A percentile compares a stretch with the other conserved stretches of the same genome.
Evolutionary conservation across 37 sponge, comb jelly and placozoan species (phyloP).

Genomic region (Haliclona indistincta): DNA sequence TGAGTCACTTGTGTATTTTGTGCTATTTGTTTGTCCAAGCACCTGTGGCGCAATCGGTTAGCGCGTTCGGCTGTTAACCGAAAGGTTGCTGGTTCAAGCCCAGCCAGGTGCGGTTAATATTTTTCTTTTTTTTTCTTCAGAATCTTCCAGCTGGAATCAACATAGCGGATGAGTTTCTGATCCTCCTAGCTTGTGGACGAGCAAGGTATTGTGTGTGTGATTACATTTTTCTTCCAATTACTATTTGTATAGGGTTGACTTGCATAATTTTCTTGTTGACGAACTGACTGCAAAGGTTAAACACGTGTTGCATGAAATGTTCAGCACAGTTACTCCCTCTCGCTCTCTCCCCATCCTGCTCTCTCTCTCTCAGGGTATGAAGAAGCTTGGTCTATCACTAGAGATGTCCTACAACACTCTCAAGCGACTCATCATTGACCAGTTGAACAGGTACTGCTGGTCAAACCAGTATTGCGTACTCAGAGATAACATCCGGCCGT

Average conservation of each 20-base stretch:
- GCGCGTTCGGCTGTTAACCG: conserved; percentile 90
- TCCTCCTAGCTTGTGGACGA: conserved; percentile 70
- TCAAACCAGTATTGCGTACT: too few species aligned
- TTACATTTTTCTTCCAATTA: neutral
- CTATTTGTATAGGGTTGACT: conserved; percentile 15
- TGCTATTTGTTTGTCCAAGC: conserved; percentile 15
- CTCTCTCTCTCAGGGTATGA: conserved; percentile 47
- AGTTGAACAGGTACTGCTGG: conserved; percentile 33
- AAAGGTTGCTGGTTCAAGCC: conserved; percentile 83
- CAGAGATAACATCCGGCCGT: too few species aligned
- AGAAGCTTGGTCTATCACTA: conserved; percentile 70
- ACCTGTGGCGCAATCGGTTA: conserved; percentile 85
- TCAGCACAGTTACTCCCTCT: neutral
- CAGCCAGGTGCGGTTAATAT: conserved; percentile 52
- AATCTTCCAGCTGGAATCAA: conserved; percentile 45
- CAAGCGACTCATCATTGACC: conserved; percentile 23
- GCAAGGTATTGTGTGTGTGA: conserved; percentile 52
- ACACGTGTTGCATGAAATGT: neutral
- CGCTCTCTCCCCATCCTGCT: neutral
- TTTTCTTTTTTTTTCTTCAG: conserved; percentile 29
- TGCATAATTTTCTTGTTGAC: conserved; percentile 48
- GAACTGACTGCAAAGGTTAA: conserved; percentile 55
- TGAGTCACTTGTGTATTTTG: neutral
- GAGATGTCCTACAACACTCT: conserved; percentile 66
- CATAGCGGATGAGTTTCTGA: conserved; percentile 65